A percentile compares a stretch with the other conserved stretches of the same genome.
Conservation (phyloP, 2,113 vertebrate species). For the Trematomus loennbergii region DNA sequence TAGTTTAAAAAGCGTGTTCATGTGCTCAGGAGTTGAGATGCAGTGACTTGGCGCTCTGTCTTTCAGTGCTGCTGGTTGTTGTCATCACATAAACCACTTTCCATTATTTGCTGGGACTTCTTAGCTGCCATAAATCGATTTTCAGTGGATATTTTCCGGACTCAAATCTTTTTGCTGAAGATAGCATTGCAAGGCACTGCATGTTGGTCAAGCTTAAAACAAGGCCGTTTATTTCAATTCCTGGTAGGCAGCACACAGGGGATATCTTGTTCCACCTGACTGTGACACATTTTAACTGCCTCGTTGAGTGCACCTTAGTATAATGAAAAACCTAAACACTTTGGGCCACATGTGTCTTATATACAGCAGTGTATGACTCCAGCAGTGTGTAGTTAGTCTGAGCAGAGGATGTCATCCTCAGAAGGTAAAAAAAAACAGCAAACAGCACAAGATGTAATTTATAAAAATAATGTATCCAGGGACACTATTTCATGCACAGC, state of each 20-base stretch:
- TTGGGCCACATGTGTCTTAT: conserved; percentile 21
- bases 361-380: conserved; percentile 36
- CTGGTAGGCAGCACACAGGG: conserved; percentile 2
- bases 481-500: conserved; percentile 75
- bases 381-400: conserved; percentile 48
- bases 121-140: not conserved
- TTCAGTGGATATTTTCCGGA: not conserved
- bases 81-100: not conserved
- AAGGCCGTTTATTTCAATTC: conserved; percentile 21
- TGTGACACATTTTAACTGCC: conserved; percentile 36
- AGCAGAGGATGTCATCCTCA: conserved; percentile 65
- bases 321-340: conserved; percentile 45
- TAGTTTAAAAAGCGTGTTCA: not conserved
- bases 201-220: conserved; percentile 48
- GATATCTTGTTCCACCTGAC: conserved; percentile 41
- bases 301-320: conserved; percentile 21
- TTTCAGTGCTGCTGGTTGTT: conserved; percentile 12
- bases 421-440: conserved; percentile 56
- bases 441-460: conserved; percentile 66
- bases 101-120: conserved; percentile 4
- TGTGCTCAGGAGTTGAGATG: not conserved
- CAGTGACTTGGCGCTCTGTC: not conserved
- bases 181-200: not conserved
- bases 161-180: not conserved
- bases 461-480: conserved; percentile 67